Conservation (phyloP, 2,797 vertebrate species). For the Hyperoplus immaculatus region DNA sequence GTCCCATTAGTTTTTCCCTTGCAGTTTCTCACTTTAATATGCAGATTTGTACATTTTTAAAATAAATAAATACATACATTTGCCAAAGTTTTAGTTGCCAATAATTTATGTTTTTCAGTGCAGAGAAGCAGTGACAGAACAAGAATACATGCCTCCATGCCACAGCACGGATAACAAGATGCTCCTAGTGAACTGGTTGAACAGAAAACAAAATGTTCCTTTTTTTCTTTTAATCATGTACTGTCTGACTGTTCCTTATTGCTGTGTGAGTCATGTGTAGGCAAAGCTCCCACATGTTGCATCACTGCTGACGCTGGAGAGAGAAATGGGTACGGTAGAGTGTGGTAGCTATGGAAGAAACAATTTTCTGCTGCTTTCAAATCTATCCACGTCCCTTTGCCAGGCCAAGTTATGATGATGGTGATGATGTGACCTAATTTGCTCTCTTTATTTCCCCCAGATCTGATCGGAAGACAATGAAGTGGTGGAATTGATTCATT, state of each 20-base stretch:
- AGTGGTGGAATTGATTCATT: no score
- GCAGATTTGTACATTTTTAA: no score
- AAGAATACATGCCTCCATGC: background rate
- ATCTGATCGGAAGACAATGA: no score
- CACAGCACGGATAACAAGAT: background rate
- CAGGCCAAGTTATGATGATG: background rate
- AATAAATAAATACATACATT: no score
- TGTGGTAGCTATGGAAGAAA: background rate
- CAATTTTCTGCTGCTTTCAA: background rate
- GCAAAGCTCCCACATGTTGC: conserved; percentile 37
- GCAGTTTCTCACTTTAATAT: no score
- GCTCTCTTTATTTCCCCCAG: background rate
- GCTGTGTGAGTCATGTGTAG: conserved; percentile 31
- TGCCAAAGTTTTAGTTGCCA: background rate
- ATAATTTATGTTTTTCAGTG: background rate
- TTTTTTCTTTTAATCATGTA: conserved; percentile 14
- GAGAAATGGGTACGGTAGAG: conserved; percentile 13
- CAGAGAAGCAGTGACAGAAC: background rate
- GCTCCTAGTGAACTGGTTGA: background rate
- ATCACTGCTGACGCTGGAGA: conserved; percentile 22
- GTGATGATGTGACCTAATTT: background rate
- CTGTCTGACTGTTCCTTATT: conserved; percentile 17
- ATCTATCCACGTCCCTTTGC: background rate
- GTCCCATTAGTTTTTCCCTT: no score
- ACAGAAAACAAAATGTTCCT: background rate